These are phyloP conservation scores for Tolypeutes matacus DNA, from an alignment of 2,797 vertebrate species.

Conservation along the genomic window DNA sequence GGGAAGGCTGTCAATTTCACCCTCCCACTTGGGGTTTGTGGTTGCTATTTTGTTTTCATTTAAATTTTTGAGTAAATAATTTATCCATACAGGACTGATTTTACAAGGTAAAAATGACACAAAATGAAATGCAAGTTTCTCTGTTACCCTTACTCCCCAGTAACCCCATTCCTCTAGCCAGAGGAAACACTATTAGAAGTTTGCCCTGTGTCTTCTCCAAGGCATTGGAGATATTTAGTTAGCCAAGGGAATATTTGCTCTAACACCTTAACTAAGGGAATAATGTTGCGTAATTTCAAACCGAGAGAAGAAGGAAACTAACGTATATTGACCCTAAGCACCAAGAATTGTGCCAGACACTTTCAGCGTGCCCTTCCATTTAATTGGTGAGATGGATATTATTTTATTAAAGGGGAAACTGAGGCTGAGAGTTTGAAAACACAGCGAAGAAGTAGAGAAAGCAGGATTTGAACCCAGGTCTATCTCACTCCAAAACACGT, in stretches of 20 bases:
- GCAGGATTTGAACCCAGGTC: neutral
- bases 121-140: neutral
- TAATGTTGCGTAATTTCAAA: neutral
- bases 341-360: neutral
- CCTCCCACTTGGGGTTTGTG: neutral
- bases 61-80: neutral
- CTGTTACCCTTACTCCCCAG: neutral
- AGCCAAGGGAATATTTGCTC: neutral
- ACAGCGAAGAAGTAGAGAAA: neutral
- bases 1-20: neutral
- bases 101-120: neutral
- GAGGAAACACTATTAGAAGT: neutral
- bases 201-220: neutral
- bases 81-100: neutral
- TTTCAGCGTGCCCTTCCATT: neutral
- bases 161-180: neutral
- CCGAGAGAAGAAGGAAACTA: neutral
- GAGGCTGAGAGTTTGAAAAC: neutral
- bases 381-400: neutral
- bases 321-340: neutral
- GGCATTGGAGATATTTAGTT: neutral
- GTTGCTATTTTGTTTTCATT: constrained; percentile 3
- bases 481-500: neutral
- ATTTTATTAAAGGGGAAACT: neutral
- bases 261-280: neutral